A percentile compares a stretch with the other conserved stretches of the same genome.
Evolutionary conservation across 2,888 invertebrate species (phyloP).

Genomic region (Linhomoeus sp.): DNA sequence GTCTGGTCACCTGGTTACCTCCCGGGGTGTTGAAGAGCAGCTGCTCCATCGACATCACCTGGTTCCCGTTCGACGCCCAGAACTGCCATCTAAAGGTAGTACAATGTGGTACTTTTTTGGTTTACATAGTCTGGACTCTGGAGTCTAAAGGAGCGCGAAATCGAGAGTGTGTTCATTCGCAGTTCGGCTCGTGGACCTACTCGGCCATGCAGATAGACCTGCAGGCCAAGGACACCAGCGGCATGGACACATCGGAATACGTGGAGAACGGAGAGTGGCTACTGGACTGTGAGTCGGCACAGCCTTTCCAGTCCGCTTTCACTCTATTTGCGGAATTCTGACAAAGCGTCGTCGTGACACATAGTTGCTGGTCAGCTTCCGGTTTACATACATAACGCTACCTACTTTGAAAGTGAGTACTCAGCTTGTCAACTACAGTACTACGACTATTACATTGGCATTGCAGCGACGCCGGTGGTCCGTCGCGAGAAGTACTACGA

Average conservation of each 20-base stretch:
- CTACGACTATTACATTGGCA: no score
- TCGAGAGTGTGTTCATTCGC: no score
- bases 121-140: background rate
- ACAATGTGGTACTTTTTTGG: background rate
- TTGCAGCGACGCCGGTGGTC: slow-evolving; percentile 12
- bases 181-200: slow-evolving; percentile 98
- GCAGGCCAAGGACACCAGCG: slow-evolving; percentile 34
- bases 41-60: slow-evolving; percentile 95
- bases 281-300: slow-evolving; percentile 89
- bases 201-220: no score
- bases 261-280: slow-evolving; percentile 99
- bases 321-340: no score
- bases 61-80: slow-evolving; percentile 99
- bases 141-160: background rate
- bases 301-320: no score
- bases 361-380: no score
- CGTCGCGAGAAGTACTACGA: slow-evolving; percentile 1
- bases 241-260: slow-evolving; percentile 91
- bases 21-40: slow-evolving; percentile 85
- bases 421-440: no score
- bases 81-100: slow-evolving; percentile 49
- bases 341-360: no score
- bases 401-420: no score
- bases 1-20: slow-evolving; percentile 28
- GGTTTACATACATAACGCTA: no score